These are phyloP conservation scores for Nomia melanderi DNA, from an alignment of 1,140 invertebrate species.

Conservation along the genomic window DNA sequence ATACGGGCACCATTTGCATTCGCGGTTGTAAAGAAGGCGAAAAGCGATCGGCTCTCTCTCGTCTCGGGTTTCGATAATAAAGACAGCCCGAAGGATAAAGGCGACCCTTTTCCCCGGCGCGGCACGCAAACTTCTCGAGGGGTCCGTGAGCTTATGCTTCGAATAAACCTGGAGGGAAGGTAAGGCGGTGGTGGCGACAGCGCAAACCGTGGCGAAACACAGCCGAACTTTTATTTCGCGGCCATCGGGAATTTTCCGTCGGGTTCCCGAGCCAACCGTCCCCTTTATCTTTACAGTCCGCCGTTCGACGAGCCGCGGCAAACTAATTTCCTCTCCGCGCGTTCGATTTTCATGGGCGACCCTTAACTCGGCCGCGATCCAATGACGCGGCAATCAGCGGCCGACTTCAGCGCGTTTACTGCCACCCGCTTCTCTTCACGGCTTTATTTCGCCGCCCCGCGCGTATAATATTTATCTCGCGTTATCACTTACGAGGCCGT, in stretches of 20 bases:
- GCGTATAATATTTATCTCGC: slow-evolving; percentile 76
- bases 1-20: slow-evolving; percentile 76
- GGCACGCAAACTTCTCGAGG: slow-evolving; percentile 23
- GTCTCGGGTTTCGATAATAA: slow-evolving; percentile 64
- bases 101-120: slow-evolving; percentile 40
- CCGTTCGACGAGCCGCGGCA: slow-evolving; percentile 28
- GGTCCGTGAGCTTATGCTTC: slow-evolving; percentile 69
- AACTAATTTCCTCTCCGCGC: slow-evolving; percentile 75
- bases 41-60: slow-evolving; percentile 66
- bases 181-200: neutral
- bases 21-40: slow-evolving; percentile 73
- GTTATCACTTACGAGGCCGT: slow-evolving; percentile 70
- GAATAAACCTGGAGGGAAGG: slow-evolving; percentile 68
- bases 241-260: slow-evolving; percentile 47
- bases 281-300: slow-evolving; percentile 70
- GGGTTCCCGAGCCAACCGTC: neutral
- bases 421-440: neutral
- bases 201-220: slow-evolving; percentile 6
- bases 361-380: slow-evolving; percentile 63
- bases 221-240: slow-evolving; percentile 58
- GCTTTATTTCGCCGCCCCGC: slow-evolving; percentile 59
- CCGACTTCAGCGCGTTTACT: slow-evolving; percentile 56
- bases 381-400: slow-evolving; percentile 65
- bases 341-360: slow-evolving; percentile 74
- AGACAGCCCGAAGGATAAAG: slow-evolving; percentile 63